phyloP scores from a whole-genome alignment of 1,140 invertebrate genomes.

The Helicorthomorpha holstii region DNA sequence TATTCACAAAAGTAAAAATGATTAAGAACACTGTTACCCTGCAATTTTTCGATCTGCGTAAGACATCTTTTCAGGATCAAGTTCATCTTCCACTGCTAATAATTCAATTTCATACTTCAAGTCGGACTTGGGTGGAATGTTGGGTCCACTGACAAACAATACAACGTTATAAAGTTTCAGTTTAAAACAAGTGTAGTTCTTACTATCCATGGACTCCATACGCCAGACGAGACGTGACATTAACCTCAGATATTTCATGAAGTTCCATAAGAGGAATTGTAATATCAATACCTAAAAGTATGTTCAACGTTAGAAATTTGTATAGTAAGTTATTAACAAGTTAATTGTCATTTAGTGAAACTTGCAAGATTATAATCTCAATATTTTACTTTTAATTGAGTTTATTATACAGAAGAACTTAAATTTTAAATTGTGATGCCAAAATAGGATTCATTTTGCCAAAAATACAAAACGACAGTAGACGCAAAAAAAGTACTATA shows the following conservation, averaged over 20 bases:
- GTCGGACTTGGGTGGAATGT: constrained; percentile 42
- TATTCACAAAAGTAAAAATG: background rate
- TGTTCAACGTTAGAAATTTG: background rate
- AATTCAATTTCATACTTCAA: constrained; percentile 49
- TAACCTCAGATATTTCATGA: constrained; percentile 50
- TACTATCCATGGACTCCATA: constrained; percentile 23
- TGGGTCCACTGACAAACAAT: constrained; percentile 33
- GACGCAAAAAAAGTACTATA: too few relatives aligned
- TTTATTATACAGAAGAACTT: too few relatives aligned
- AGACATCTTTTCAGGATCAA: constrained; percentile 39
- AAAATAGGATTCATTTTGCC: too few relatives aligned
- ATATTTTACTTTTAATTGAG: too few relatives aligned
- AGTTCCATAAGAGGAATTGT: constrained; percentile 63
- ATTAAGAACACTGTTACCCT: constrained; percentile 32
- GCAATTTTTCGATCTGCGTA: constrained; percentile 38
- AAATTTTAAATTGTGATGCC: too few relatives aligned
- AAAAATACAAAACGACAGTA: too few relatives aligned
- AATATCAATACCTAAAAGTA: constrained; percentile 51
- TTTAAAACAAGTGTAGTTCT: background rate
- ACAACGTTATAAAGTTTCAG: background rate
- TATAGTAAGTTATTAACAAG: background rate
- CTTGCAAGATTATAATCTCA: too few relatives aligned
- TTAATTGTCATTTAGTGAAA: too few relatives aligned
- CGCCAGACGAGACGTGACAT: constrained; percentile 38
- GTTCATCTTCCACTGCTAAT: constrained; percentile 39